Evolutionary conservation across 2,113 vertebrate genomes (phyloP), one percentile per base, ranked within the genome.

Genomic region (Vulpes lagopus): DNA sequence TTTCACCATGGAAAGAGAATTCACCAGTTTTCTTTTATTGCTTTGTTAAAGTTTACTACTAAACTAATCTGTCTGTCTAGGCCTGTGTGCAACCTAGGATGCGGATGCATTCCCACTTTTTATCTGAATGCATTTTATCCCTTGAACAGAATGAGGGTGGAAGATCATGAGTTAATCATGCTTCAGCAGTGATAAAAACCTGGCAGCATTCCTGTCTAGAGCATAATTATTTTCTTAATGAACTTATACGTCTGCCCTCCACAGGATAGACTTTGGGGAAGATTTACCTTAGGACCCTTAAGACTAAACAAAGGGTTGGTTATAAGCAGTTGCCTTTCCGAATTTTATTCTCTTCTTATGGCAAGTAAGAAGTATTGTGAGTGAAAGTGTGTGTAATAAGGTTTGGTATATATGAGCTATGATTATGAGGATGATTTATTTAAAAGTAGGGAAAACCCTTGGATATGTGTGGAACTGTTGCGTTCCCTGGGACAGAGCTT

Each of bases 141-240:
- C 60, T 95, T 78, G n/a, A 71, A 78, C 12, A 73, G 67, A 55
- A 85, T 5, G 51, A 20, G 32, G 11, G 35, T 79, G 49, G 32
- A 73, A 86, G 86, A 93, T 53, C 55, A 60, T 73, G 83, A 74
- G 38, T 67, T 86, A 80, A 71, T 65, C 67, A 53, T 84, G 59
- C n/a, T 64, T 88, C 73, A 82, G 8, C 32, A 64, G 49, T 59
- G 95, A 91, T 89, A 65, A 82, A 86, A 94, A 94, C 65, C 92
- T 92, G 86, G 74, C 74, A 53, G 67, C 57, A 16, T 62, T 97
- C 73, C 89, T 79, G 20, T 91, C 60, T 64, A 59, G 8, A 76
- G 53, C 51, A 55, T 80, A 88, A 76, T 88, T 92, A 87, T 92
- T 94, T 96, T 94, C 81, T 59, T 96, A 91, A 96, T 20, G 38